Evolutionary conservation across 1,140 invertebrate genomes (phyloP), one percentile per base, ranked within the genome.

Genomic region (Camponotus pennsylvanicus): DNA sequence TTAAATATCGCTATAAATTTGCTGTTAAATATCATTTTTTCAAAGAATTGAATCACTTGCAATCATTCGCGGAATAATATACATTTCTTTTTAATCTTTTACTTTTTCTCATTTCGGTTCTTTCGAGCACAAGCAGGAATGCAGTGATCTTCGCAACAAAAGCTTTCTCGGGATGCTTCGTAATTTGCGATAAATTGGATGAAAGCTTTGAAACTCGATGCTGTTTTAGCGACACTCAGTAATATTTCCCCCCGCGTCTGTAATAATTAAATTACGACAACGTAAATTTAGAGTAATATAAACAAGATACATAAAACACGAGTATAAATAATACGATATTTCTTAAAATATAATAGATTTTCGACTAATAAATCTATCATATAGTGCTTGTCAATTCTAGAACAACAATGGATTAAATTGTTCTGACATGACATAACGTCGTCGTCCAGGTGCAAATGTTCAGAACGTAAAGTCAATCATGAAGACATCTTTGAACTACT

Each of bases 151-250:
- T 32, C n/a, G 5, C 6, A 42, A 82, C 21, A 70, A 13, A 52
- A 71, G 27, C 76, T 52, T 79, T 79, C 52, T 67, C 32, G 27
- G 61, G n/a, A 61, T 82, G 42, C 45, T n/a, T 18, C 27, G 4
- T 27, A 52, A 73, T 82, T 82, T 42, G 0, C 66, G 42, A 52
- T n/a, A 70, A 82, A 79, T 66, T 67, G 61, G 8, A 66, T 18
- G 27, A 52, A 69, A 45, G 79, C 67, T 82, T 82, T 59, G 67
- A 59, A 73, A 73, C 15, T 59, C 21, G 15, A 71, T 42, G 49
- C 79, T 42, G 18, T 21, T 79, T 67, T 52, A 32, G n/a, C 52
- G 13, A 79, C n/a, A 49, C 11, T n/a, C n/a, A 21, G 11, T 13
- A 27, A 52, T 40, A 34, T 37, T 67, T 52, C 1, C 3, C 8